These are phyloP conservation scores for Aplysina aerophoba DNA, from an alignment of 37 sponge, comb jelly and placozoan genomes.

Conservation along the genomic window DNA sequence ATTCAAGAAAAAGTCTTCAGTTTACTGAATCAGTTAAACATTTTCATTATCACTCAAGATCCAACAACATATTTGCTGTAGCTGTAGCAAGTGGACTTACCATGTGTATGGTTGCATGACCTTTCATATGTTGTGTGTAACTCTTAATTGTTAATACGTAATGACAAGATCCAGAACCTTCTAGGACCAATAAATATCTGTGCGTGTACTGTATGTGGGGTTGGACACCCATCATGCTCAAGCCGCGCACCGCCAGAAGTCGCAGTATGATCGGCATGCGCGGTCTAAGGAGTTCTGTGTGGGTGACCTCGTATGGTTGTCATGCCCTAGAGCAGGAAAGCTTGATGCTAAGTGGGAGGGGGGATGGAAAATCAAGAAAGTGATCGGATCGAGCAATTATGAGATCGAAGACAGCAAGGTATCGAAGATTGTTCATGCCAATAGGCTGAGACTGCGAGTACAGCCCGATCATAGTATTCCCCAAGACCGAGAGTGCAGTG, in stretches of 20 bases:
- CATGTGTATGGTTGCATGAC: too few relatives aligned
- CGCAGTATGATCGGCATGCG: conserved; percentile 29
- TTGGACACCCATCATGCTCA: conserved; percentile 33
- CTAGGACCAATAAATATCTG: too few relatives aligned
- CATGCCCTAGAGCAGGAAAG: conserved; percentile 67
- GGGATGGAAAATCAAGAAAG: too few relatives aligned
- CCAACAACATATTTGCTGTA: too few relatives aligned
- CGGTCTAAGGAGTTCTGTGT: neutral
- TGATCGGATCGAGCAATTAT: conserved; percentile 14
- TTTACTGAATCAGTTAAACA: too few relatives aligned
- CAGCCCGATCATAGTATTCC: neutral
- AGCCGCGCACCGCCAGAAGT: conserved; percentile 34
- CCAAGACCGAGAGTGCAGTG: neutral
- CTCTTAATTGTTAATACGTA: too few relatives aligned
- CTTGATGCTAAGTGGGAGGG: conserved; percentile 72
- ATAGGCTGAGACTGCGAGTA: conserved; percentile 30
- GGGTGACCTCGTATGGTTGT: conserved; percentile 66
- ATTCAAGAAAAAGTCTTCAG: too few relatives aligned
- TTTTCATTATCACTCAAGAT: too few relatives aligned
- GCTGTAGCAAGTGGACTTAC: too few relatives aligned
- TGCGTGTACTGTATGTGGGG: conserved; percentile 41
- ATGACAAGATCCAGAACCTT: too few relatives aligned
- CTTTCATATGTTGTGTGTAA: too few relatives aligned
- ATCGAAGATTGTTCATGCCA: conserved; percentile 13
- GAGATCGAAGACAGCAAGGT: conserved; percentile 3